A percentile compares a stretch with the other conserved stretches of the same genome.
phyloP scores from a whole-genome alignment of 2,113 vertebrate genomes.

The Falcunculus frontatus region DNA sequence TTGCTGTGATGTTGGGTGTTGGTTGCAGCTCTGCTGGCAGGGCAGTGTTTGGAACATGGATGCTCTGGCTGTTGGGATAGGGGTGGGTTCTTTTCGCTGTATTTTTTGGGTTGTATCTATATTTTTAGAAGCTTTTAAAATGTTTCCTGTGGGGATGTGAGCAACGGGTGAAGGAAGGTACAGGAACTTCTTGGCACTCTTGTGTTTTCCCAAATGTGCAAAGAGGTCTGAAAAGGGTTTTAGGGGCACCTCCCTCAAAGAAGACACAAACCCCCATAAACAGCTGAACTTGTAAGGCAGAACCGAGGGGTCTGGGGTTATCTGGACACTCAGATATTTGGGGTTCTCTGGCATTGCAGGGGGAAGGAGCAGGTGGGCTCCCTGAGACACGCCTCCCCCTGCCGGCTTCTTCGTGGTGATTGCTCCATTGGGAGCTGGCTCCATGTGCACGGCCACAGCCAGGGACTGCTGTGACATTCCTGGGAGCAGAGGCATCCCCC shows the following conservation, averaged over 20 bases:
- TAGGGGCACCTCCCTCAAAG: background rate
- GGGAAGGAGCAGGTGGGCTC: background rate
- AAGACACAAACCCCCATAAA: background rate
- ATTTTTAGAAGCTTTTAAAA: background rate
- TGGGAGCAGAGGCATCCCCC: background rate
- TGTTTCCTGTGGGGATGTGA: background rate
- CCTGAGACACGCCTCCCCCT: background rate
- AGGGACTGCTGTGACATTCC: background rate
- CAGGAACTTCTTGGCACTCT: background rate
- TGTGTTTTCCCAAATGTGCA: background rate
- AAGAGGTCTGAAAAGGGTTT: background rate
- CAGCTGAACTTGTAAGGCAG: background rate
- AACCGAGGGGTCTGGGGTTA: background rate
- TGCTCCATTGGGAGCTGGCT: fast-evolving
- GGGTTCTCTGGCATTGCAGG: background rate
- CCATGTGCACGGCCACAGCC: background rate
- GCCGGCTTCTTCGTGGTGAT: fast-evolving
- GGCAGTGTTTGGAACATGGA: background rate
- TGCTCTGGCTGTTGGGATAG: background rate
- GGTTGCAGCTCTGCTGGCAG: background rate
- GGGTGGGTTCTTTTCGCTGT: background rate
- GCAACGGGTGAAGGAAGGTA: fast-evolving
- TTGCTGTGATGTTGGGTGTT: background rate
- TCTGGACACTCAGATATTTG: background rate
- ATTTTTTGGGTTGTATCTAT: background rate